Evolutionary conservation across 2,113 vertebrate genomes (phyloP).

Genomic region (Neolamprologus caudopunctatus): DNA sequence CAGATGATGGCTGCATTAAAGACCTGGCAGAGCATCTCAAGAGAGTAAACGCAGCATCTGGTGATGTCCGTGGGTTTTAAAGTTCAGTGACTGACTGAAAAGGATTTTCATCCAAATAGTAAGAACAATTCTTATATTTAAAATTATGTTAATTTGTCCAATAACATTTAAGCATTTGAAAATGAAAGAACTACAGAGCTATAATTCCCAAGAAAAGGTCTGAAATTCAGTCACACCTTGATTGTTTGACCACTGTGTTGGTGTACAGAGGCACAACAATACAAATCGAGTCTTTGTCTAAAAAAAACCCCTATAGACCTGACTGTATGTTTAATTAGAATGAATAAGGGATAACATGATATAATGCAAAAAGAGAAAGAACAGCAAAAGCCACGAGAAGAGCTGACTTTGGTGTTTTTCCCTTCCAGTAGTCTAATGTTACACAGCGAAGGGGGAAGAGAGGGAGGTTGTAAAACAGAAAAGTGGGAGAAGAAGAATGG

Average conservation of each 20-base stretch:
- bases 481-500: background rate
- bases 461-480: background rate
- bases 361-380: slow-evolving; percentile 21
- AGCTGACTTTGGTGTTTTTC: slow-evolving; percentile 58
- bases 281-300: background rate
- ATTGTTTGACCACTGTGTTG: background rate
- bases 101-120: background rate
- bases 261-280: background rate
- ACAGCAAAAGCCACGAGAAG: slow-evolving; percentile 33
- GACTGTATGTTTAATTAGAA: slow-evolving; percentile 44
- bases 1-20: background rate
- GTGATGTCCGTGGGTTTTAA: background rate
- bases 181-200: background rate
- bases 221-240: background rate
- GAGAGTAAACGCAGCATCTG: background rate
- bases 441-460: background rate
- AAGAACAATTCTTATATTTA: background rate
- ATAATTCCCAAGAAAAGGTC: background rate
- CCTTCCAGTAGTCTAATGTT: slow-evolving; percentile 39
- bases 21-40: background rate
- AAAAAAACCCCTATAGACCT: background rate
- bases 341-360: slow-evolving; percentile 34
- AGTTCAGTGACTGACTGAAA: background rate
- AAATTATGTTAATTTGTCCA: background rate
- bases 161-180: background rate